phyloP scores from a whole-genome alignment of 2,888 invertebrate genomes.

The Eupithecia vulgata region DNA sequence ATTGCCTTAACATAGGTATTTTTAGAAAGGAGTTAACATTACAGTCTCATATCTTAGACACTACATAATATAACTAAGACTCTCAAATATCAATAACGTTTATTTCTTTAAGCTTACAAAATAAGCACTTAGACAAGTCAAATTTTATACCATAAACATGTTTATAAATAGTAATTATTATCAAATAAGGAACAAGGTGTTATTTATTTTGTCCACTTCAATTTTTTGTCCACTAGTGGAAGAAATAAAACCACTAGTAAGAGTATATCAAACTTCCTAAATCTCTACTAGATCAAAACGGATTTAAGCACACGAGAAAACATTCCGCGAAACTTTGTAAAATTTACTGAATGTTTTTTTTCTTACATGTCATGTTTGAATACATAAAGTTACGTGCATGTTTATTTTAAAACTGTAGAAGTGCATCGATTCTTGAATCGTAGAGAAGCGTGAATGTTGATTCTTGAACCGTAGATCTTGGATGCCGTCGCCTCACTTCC shows the following conservation, averaged over 20 bases:
- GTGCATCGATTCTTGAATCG: not conserved
- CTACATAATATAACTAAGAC: too few species aligned
- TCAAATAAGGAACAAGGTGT: too few species aligned
- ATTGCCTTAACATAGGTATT: not conserved
- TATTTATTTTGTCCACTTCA: too few species aligned
- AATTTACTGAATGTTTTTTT: not conserved
- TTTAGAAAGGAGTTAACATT: not conserved
- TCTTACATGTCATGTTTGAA: not conserved
- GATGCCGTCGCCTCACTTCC: constrained; percentile 91
- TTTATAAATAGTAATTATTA: too few species aligned
- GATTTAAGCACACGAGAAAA: not conserved
- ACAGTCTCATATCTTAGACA: not conserved
- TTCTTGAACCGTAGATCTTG: constrained; percentile 59
- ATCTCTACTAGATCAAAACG: not conserved
- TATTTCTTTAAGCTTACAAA: too few species aligned
- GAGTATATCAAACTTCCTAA: too few species aligned
- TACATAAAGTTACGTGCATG: not conserved
- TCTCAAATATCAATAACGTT: too few species aligned
- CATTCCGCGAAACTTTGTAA: not conserved
- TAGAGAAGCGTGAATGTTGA: not conserved
- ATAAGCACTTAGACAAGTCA: too few species aligned
- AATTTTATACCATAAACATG: too few species aligned
- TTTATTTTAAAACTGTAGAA: not conserved
- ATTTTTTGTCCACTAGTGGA: too few species aligned
- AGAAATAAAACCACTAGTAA: too few species aligned